Conservation (phyloP, 1,140 invertebrate genomes). For the Sitobion miscanthi region DNA sequence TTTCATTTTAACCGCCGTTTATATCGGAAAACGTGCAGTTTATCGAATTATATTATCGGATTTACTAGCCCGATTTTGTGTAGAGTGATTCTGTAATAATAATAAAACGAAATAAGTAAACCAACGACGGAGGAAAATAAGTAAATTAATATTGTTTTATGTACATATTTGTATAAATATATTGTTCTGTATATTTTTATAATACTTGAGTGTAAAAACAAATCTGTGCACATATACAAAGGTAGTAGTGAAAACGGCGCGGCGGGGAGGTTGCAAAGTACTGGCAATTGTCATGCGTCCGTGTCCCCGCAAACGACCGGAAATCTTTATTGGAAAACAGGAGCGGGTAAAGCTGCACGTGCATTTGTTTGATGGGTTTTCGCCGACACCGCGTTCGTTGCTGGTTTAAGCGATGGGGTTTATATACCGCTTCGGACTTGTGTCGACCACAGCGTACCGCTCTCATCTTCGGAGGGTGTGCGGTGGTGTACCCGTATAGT, state of each 20-base stretch:
- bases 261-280: neutral
- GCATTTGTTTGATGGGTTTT: conserved; percentile 51
- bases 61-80: neutral
- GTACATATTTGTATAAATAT: neutral
- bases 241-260: neutral
- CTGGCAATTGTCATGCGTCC: neutral
- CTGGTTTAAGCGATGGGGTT: neutral
- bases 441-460: neutral
- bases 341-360: neutral
- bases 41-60: neutral
- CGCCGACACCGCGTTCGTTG: neutral
- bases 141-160: neutral
- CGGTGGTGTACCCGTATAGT: neutral
- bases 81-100: neutral
- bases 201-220: neutral
- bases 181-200: neutral
- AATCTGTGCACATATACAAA: neutral
- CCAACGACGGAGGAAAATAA: neutral
- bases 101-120: neutral
- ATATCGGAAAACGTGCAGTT: neutral
- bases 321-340: conserved; percentile 45
- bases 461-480: neutral
- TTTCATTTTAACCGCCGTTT: neutral
- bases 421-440: neutral
- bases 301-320: conserved; percentile 24